A percentile compares a stretch with the other conserved stretches of the same genome.
These are phyloP conservation scores for Gibbula magus DNA, from an alignment of 2,888 invertebrate genomes.

Conservation along the genomic window DNA sequence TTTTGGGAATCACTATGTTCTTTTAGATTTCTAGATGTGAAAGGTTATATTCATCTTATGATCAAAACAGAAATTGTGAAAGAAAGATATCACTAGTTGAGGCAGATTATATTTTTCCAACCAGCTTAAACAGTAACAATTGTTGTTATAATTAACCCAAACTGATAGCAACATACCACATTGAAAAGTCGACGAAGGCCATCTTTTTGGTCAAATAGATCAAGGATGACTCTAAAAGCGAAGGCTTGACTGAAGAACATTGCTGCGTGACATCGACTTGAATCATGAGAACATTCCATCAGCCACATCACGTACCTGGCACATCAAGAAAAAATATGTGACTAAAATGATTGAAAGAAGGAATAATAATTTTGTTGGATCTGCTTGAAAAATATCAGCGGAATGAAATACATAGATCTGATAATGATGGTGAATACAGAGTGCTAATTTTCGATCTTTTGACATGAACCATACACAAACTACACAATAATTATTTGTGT, in stretches of 20 bases:
- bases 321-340: neutral
- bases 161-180: conserved; percentile 81
- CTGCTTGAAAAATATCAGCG: neutral
- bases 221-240: conserved; percentile 92
- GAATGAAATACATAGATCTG: neutral
- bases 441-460: too few relatives aligned
- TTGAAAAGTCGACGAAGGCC: conserved; percentile 95
- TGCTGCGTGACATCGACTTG: conserved; percentile 96
- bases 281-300: conserved; percentile 96
- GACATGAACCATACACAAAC: neutral
- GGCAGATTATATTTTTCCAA: too few relatives aligned
- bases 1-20: too few relatives aligned
- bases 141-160: too few relatives aligned
- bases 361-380: neutral
- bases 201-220: conserved; percentile 95
- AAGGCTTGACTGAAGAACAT: conserved; percentile 98
- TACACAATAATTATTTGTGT: neutral
- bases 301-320: conserved; percentile 93
- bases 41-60: too few relatives aligned
- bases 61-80: too few relatives aligned
- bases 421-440: too few relatives aligned
- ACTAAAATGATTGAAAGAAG: neutral
- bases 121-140: too few relatives aligned
- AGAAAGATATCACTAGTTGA: too few relatives aligned
- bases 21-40: too few relatives aligned